phyloP scores from a whole-genome alignment of 2,113 vertebrate species.

The Oplegnathus fasciatus region DNA sequence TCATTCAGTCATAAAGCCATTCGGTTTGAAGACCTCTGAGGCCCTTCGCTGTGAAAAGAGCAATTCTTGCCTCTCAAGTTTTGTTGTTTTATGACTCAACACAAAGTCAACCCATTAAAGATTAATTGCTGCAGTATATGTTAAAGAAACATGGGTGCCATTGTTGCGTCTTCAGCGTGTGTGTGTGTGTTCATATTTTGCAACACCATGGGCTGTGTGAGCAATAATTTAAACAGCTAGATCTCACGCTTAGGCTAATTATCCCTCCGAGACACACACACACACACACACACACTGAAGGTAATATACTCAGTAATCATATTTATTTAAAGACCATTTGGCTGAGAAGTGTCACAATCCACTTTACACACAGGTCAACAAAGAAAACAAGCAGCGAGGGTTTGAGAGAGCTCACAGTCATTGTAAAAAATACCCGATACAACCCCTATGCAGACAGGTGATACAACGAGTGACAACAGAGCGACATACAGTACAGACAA shows the following conservation, averaged over 20 bases:
- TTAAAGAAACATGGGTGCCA: slow-evolving; percentile 28
- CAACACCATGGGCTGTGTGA: slow-evolving; percentile 19
- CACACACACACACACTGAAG: background rate
- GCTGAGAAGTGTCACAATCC: slow-evolving; percentile 27
- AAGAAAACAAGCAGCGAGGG: slow-evolving; percentile 9
- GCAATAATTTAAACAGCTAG: slow-evolving; percentile 38
- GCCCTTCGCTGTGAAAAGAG: background rate
- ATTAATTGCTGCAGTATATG: slow-evolving; percentile 25
- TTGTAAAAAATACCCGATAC: slow-evolving; percentile 19
- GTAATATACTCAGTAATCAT: slow-evolving; percentile 24
- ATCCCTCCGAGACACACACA: slow-evolving; percentile 7
- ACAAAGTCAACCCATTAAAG: slow-evolving; percentile 23
- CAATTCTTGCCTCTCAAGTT: slow-evolving; percentile 3
- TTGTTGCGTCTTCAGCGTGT: slow-evolving; percentile 15
- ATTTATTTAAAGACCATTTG: slow-evolving; percentile 48
- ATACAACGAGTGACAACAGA: background rate
- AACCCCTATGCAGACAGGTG: slow-evolving; percentile 1
- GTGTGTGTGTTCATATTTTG: slow-evolving; percentile 8
- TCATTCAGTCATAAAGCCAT: background rate
- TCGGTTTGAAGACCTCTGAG: background rate
- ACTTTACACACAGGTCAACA: slow-evolving; percentile 19
- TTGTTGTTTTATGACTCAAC: slow-evolving; percentile 32
- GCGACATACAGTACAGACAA: background rate
- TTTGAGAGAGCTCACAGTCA: slow-evolving; percentile 8
- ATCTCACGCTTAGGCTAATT: slow-evolving; percentile 7